Percentiles rank a stretch among this genome's conserved stretches.
Evolutionary conservation across 2,113 vertebrate genomes (phyloP).

Genomic region (Poeciliopsis occidentalis): DNA sequence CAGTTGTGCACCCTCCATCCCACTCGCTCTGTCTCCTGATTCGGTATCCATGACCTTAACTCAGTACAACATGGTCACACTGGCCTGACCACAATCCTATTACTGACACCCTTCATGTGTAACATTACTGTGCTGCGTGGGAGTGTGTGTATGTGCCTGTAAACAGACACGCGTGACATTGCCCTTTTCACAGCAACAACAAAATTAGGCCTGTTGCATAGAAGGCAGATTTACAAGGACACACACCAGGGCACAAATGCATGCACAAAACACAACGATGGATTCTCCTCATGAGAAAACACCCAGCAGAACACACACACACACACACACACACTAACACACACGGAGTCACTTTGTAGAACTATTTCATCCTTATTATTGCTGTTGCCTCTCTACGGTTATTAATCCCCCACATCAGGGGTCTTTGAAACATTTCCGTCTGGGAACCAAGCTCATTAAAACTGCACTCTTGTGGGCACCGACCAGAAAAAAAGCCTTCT

Average conservation of each 20-base stretch:
- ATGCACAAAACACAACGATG: conserved; percentile 5
- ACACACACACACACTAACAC: background rate
- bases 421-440: conserved; percentile 61
- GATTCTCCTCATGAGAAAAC: conserved; percentile 17
- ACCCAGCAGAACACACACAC: conserved; percentile 7
- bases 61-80: conserved; percentile 65
- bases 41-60: conserved; percentile 72
- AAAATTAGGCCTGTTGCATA: conserved; percentile 41
- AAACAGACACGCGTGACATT: conserved; percentile 68
- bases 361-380: conserved; percentile 61
- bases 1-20: conserved; percentile 18
- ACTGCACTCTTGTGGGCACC: conserved; percentile 57
- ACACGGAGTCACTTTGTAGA: conserved; percentile 30
- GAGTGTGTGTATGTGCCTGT: conserved; percentile 33
- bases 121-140: conserved; percentile 59
- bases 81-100: conserved; percentile 73
- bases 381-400: conserved; percentile 56
- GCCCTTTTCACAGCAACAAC: conserved; percentile 63
- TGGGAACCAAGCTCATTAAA: conserved; percentile 72
- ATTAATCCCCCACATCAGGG: conserved; percentile 67
- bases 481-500: conserved; percentile 43
- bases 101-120: conserved; percentile 79
- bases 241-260: background rate
- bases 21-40: conserved; percentile 38
- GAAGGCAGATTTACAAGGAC: conserved; percentile 35